These are phyloP conservation scores for Chlamydotis undulata DNA, from an alignment of 2,113 vertebrate species.

Conservation along the genomic window DNA sequence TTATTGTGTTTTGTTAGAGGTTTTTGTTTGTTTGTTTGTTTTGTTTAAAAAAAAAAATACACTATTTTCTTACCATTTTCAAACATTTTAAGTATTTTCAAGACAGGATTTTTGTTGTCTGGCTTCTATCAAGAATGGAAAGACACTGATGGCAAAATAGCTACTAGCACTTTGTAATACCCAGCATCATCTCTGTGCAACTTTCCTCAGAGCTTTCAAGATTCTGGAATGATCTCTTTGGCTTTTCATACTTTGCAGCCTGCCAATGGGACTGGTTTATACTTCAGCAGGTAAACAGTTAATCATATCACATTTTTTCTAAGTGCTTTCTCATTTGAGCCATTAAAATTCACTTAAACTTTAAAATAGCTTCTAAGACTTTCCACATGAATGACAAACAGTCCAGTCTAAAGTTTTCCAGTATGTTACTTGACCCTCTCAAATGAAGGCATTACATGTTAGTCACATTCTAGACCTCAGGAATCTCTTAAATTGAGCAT, in stretches of 20 bases:
- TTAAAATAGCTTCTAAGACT: slow-evolving; percentile 43
- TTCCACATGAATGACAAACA: slow-evolving; percentile 57
- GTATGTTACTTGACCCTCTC: slow-evolving; percentile 21
- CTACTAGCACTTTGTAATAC: not conserved
- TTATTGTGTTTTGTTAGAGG: not conserved
- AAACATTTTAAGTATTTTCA: not conserved
- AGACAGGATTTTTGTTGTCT: not conserved
- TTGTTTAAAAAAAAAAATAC: not conserved
- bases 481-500: not conserved
- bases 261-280: not conserved
- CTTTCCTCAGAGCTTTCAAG: not conserved
- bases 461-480: slow-evolving; percentile 20
- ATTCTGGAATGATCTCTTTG: not conserved
- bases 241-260: not conserved
- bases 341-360: slow-evolving; percentile 61
- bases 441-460: not conserved
- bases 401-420: slow-evolving; percentile 50
- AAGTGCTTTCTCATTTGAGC: slow-evolving; percentile 33
- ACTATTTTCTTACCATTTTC: not conserved
- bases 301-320: not conserved
- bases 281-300: slow-evolving; percentile 17
- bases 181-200: not conserved
- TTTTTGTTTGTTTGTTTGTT: too few relatives aligned
- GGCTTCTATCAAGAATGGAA: not conserved
- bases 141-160: not conserved